These are phyloP conservation scores for Drosophila demipolita DNA, from an alignment of 2,888 invertebrate species.

Conservation along the genomic window DNA sequence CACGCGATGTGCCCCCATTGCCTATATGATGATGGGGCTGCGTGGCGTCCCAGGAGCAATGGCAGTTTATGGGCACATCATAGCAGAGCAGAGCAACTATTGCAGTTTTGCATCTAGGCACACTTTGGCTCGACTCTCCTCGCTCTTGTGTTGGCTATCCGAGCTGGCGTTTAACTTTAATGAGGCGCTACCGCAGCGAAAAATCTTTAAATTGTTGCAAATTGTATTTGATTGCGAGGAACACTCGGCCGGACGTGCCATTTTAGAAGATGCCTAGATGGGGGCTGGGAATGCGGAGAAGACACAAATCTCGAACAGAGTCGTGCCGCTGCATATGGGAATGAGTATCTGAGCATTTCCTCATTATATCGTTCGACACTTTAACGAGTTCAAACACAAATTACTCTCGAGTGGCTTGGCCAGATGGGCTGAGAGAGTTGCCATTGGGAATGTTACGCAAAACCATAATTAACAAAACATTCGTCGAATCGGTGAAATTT, in stretches of 20 bases:
- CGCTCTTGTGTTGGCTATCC: conserved; percentile 41
- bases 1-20: conserved; percentile 40
- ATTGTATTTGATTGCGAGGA: conserved; percentile 63
- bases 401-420: conserved; percentile 65
- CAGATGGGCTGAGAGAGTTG: conserved; percentile 25
- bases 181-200: conserved; percentile 51
- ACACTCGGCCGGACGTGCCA: conserved; percentile 69
- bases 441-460: conserved; percentile 69
- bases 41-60: conserved; percentile 19
- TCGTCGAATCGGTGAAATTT: conserved; percentile 61
- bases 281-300: conserved; percentile 21
- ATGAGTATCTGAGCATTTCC: conserved; percentile 54
- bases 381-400: conserved; percentile 78
- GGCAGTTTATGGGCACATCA: conserved; percentile 75
- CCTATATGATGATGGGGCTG: conserved; percentile 33
- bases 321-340: conserved; percentile 72
- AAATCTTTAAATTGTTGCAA: conserved; percentile 77
- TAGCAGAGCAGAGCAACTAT: conserved; percentile 64
- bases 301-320: conserved; percentile 52
- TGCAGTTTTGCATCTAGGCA: conserved; percentile 67
- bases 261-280: conserved; percentile 60
- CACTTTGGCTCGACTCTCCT: conserved; percentile 22
- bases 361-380: conserved; percentile 68
- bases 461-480: conserved; percentile 78
- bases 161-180: conserved; percentile 68